These are phyloP conservation scores for Hyphantria cunea DNA, from an alignment of 1,140 invertebrate genomes.

Conservation along the genomic window DNA sequence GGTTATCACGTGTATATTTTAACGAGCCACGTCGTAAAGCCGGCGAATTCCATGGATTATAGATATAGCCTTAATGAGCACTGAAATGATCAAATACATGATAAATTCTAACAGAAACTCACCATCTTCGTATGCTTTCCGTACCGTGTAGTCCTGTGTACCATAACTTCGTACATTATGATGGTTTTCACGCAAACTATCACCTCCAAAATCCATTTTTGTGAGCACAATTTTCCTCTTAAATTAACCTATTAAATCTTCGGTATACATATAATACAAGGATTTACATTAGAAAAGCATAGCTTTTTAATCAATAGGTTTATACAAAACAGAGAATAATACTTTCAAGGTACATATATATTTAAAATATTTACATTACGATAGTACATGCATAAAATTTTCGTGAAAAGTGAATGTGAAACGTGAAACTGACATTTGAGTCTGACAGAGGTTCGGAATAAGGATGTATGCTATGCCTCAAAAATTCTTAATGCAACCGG, in stretches of 20 bases:
- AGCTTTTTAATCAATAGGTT: no score
- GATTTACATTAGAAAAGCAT: no score
- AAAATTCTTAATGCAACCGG: no score
- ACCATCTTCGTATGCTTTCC: slow-evolving; percentile 59
- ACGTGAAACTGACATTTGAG: slow-evolving; percentile 25
- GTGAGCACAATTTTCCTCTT: no score
- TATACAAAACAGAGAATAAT: not conserved
- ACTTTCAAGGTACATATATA: not conserved
- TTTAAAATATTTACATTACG: no score
- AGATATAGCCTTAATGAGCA: no score
- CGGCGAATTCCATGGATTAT: not conserved
- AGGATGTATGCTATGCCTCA: no score
- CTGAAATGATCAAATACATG: not conserved
- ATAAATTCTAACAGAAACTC: slow-evolving; percentile 34
- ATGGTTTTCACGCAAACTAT: slow-evolving; percentile 42
- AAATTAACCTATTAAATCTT: no score
- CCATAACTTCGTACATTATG: slow-evolving; percentile 32
- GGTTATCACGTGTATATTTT: no score
- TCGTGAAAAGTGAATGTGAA: slow-evolving; percentile 4
- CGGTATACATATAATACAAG: no score
- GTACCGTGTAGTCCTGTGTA: slow-evolving; percentile 37
- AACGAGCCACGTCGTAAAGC: not conserved
- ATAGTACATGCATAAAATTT: no score
- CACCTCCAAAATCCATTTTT: slow-evolving; percentile 60
- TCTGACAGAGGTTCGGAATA: not conserved